Base-by-base conservation (phyloP, 2,113 vertebrate genomes). In the Zingel zingel region DNA sequence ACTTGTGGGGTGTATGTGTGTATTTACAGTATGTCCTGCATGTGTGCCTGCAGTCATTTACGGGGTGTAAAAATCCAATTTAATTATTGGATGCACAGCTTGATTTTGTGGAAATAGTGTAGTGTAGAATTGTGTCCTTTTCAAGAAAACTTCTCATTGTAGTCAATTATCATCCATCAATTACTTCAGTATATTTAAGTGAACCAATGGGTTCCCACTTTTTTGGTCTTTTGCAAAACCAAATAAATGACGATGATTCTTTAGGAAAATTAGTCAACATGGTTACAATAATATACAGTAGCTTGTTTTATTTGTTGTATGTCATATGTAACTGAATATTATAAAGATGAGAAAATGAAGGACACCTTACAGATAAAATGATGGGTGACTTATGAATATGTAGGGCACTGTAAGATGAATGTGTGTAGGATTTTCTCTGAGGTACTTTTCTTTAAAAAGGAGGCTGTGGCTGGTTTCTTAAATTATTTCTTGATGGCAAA, bases 401-500 rank as follows among this genome's bases (percentile, higher is more conserved):
- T 36, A 63, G 11, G 39, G 0, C 4, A 48, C 16, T 43, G 59
- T 19, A 14, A 2, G 15, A 65, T 21, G 56, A 69, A 21, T 47
- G 25, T 10, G 56, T 70, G 61, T 14, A 61, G 30, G 69, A 48
- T 77, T 18, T 76, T 64, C 16, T 83, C 8, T 64, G 63, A 65
- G 58, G 23, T 58, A 33, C 50, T 74, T 67, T 36, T 45, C 30
- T 56, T 18, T 39, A 39, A 27, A 30, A 64, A 53, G 23, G 14
- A 57, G 13, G 63, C 54, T 27, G 58, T 27, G 54, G 61, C 65
- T 68, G 30, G 9, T 43, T 70, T 74, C 45, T 45, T 33, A 33
- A 72, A 81, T 86, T 68, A 74, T 58, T 53, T 71, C 69, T 56
- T 53, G 23, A 74, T 12, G 2, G 56, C 53, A 73, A 70, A 77